Percentiles rank a stretch among this genome's conserved stretches.
These are phyloP conservation scores for Fissipunctia ypsillon DNA, from an alignment of 2,888 invertebrate species.

Conservation along the genomic window DNA sequence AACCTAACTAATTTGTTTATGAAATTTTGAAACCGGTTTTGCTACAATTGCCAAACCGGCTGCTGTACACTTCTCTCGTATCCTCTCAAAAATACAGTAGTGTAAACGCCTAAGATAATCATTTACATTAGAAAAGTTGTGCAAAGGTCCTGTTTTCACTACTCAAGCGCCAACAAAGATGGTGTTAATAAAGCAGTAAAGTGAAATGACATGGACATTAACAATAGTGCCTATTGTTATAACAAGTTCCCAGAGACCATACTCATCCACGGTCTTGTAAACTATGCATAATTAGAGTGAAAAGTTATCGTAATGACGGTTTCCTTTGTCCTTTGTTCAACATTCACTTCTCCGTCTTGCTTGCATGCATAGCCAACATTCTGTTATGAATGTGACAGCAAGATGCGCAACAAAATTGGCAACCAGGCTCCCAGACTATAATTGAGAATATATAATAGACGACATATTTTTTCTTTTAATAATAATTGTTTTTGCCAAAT, in stretches of 20 bases:
- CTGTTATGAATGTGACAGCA: constrained; percentile 11
- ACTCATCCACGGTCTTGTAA: constrained; percentile 48
- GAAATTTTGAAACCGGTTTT: constrained; percentile 21
- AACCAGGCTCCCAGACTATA: not conserved
- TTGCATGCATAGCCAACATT: constrained; percentile 10
- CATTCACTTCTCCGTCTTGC: constrained; percentile 25
- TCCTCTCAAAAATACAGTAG: not conserved
- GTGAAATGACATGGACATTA: constrained; percentile 40
- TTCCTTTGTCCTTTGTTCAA: constrained; percentile 49
- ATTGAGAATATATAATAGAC: constrained; percentile 1
- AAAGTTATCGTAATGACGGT: constrained; percentile 42
- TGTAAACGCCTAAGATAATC: no score
- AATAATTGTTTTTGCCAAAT: constrained; percentile 17
- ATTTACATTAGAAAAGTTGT: constrained; percentile 20
- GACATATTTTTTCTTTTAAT: not conserved
- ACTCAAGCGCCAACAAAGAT: constrained; percentile 26
- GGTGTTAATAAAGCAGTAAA: constrained; percentile 38
- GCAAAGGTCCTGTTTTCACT: constrained; percentile 25
- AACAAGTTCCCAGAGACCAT: constrained; percentile 47
- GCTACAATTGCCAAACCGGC: not conserved
- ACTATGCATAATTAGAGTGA: constrained; percentile 61
- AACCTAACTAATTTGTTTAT: constrained; percentile 1
- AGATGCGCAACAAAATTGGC: constrained; percentile 22
- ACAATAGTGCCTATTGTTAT: constrained; percentile 56
- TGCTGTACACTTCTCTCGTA: not conserved